A percentile compares a stretch with the other conserved stretches of the same genome.
Conservation (phyloP, 2,113 vertebrate species). For the Lagopus muta region DNA sequence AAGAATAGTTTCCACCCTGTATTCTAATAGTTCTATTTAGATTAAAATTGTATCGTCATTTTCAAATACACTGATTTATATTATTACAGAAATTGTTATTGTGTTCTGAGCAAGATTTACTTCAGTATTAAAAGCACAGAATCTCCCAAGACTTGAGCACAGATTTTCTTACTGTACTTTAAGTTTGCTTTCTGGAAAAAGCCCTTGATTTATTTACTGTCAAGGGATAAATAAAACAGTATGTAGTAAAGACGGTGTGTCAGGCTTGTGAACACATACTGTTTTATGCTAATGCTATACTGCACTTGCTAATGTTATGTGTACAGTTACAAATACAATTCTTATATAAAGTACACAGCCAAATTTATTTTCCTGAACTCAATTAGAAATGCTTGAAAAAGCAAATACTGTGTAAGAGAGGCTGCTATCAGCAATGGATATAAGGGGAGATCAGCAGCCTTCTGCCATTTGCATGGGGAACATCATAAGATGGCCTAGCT, state of each 20-base stretch:
- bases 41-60: neutral
- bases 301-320: neutral
- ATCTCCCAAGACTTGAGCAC: neutral
- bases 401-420: neutral
- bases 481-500: neutral
- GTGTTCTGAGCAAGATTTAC: neutral
- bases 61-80: neutral
- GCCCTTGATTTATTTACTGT: neutral
- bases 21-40: neutral
- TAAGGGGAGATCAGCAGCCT: neutral
- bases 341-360: neutral
- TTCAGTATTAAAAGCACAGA: neutral
- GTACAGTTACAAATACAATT: neutral
- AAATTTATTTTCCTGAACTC: neutral
- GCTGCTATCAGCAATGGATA: neutral
- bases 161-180: neutral
- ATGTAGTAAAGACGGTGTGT: neutral
- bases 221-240: neutral
- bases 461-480: neutral
- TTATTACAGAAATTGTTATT: neutral
- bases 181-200: neutral
- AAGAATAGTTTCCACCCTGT: neutral
- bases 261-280: neutral
- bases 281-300: neutral
- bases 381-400: neutral